Evolutionary conservation across 2,888 invertebrate species (phyloP).

Genomic region (Unio delphinus): DNA sequence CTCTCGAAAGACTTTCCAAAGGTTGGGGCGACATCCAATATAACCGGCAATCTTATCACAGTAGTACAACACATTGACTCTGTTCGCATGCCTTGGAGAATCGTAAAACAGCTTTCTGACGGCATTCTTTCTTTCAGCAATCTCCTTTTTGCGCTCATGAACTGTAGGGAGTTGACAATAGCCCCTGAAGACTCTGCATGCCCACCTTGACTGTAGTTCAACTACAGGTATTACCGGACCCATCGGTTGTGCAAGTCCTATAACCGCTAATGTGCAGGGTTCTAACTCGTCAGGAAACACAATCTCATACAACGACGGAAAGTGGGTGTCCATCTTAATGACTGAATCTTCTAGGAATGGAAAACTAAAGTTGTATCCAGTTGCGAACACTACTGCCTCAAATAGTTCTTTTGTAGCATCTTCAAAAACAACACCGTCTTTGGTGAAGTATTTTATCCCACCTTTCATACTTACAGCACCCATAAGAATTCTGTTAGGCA

Average conservation of each 20-base stretch:
- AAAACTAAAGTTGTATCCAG: constrained; percentile 29
- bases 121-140: constrained; percentile 13
- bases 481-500: constrained; percentile 30
- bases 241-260: constrained; percentile 33
- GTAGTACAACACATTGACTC: constrained; percentile 27
- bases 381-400: constrained; percentile 31
- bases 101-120: constrained; percentile 22
- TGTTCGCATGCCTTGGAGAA: constrained; percentile 24
- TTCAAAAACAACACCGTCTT: constrained; percentile 20
- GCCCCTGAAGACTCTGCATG: constrained; percentile 25
- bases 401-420: constrained; percentile 23
- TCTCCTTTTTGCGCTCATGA: constrained; percentile 2
- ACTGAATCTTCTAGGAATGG: constrained; percentile 26
- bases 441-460: constrained; percentile 22
- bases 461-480: constrained; percentile 23
- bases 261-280: constrained; percentile 25
- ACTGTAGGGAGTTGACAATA: constrained; percentile 20
- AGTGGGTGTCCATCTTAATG: constrained; percentile 17
- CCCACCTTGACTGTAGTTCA: constrained; percentile 35
- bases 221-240: constrained; percentile 31
- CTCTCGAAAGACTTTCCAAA: constrained; percentile 23
- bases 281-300: constrained; percentile 24
- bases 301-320: constrained; percentile 25
- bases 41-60: constrained; percentile 14
- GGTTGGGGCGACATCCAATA: constrained; percentile 28